Evolutionary conservation across 2,888 invertebrate species (phyloP).

Genomic region (Sinelater perroti): DNA sequence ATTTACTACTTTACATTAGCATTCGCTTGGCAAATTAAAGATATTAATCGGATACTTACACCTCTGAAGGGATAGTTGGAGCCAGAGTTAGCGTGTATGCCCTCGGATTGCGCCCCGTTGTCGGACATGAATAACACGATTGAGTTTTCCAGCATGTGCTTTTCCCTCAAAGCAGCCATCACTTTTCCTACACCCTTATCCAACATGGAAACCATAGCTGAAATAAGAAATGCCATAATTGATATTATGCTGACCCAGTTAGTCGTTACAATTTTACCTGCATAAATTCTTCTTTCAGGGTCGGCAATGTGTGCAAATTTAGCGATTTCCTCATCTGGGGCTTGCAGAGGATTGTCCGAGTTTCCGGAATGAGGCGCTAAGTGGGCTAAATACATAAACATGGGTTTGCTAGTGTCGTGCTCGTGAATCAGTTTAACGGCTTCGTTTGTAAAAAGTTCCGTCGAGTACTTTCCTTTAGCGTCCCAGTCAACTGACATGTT

Average conservation of each 20-base stretch:
- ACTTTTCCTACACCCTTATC: conserved; percentile 89
- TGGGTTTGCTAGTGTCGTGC: conserved; percentile 64
- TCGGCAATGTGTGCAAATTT: conserved; percentile 75
- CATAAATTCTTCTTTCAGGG: conserved; percentile 71
- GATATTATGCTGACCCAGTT: not conserved
- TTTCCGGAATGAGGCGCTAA: conserved; percentile 76
- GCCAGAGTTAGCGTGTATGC: conserved; percentile 76
- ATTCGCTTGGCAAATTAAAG: no score
- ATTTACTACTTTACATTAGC: no score
- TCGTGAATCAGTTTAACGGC: conserved; percentile 68
- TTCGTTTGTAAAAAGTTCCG: conserved; percentile 72
- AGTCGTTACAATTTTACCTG: conserved; percentile 63
- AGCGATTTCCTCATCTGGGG: conserved; percentile 74
- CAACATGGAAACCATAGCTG: conserved; percentile 88
- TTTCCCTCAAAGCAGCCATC: conserved; percentile 72
- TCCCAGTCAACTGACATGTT: conserved; percentile 66
- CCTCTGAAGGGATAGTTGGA: conserved; percentile 84
- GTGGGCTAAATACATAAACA: conserved; percentile 76
- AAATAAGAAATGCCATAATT: no score
- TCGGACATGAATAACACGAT: conserved; percentile 89
- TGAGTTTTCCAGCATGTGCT: conserved; percentile 81
- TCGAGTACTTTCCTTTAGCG: conserved; percentile 69
- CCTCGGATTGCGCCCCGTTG: conserved; percentile 85
- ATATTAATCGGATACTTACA: conserved; percentile 67
- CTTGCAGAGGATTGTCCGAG: conserved; percentile 71